These are phyloP conservation scores for Echinarachnius parma DNA, from an alignment of 53 echinoderm and acorn worm genomes.

Conservation along the genomic window DNA sequence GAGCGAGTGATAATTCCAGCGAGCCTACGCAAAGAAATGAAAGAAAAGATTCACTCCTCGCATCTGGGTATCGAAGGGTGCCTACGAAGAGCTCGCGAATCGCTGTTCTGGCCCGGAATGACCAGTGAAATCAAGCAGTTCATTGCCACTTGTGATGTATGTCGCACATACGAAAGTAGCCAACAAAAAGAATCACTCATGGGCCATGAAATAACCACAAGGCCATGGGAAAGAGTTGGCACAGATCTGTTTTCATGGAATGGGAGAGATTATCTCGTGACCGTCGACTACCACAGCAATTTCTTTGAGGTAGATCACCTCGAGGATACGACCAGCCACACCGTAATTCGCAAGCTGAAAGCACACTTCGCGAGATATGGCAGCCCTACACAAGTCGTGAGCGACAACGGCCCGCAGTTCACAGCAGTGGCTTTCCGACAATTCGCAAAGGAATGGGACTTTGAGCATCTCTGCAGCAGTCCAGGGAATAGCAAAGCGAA, in stretches of 20 bases:
- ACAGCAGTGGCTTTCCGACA: constrained; percentile 17
- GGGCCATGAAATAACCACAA: constrained; percentile 33
- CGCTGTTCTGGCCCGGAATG: constrained; percentile 52
- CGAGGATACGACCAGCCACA: constrained; percentile 4
- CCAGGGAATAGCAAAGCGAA: constrained; percentile 42
- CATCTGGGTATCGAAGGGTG: constrained; percentile 55
- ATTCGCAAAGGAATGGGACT: constrained; percentile 38
- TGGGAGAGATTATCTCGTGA: constrained; percentile 32
- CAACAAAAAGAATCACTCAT: constrained; percentile 49
- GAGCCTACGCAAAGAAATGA: constrained; percentile 28
- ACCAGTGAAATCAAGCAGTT: constrained; percentile 39
- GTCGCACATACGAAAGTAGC: constrained; percentile 16
- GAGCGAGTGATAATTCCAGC: constrained; percentile 35
- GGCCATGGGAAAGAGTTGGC: constrained; percentile 54
- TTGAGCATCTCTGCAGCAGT: constrained; percentile 29
- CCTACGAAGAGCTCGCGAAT: constrained; percentile 42
- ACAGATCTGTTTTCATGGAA: constrained; percentile 29
- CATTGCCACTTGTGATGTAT: constrained; percentile 46
- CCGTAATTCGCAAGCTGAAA: constrained; percentile 39
- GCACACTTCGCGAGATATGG: constrained; percentile 52
- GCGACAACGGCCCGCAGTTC: constrained; percentile 54
- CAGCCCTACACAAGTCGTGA: constrained; percentile 35
- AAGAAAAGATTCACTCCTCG: constrained; percentile 47
- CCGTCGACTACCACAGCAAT: constrained; percentile 59
- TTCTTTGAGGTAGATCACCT: constrained; percentile 60